Conservation (phyloP, 2,797 vertebrate species). For the Pitangus sulphuratus region DNA sequence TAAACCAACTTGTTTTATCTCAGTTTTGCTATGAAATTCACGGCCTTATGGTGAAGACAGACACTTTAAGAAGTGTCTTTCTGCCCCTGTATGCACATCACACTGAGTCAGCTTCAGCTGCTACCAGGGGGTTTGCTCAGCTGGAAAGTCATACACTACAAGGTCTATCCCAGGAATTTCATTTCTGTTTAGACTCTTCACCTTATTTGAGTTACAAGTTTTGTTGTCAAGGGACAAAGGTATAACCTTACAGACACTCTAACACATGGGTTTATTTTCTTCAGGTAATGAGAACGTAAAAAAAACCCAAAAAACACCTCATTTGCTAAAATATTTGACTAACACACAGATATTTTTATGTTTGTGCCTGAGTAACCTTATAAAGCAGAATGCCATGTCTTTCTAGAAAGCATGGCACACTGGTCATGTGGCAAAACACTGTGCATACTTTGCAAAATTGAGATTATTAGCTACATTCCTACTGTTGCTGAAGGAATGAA, state of each 20-base stretch:
- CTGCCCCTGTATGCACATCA: neutral
- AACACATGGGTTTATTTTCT: neutral
- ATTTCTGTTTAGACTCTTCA: neutral
- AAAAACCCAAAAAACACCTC: neutral
- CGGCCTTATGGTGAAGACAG: neutral
- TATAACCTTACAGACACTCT: neutral
- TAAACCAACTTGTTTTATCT: neutral
- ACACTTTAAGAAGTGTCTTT: neutral
- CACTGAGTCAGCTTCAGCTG: neutral
- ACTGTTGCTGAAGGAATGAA: neutral
- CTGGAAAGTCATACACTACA: neutral
- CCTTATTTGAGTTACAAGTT: neutral
- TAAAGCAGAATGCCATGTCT: neutral
- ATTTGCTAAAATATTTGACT: neutral
- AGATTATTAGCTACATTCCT: neutral
- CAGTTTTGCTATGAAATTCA: neutral
- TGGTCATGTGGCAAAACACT: neutral
- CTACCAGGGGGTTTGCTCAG: neutral
- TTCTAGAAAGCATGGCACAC: neutral
- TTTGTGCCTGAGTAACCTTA: neutral
- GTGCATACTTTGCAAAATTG: neutral
- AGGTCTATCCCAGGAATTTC: neutral
- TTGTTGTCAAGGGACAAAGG: neutral
- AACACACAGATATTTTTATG: fast-evolving
- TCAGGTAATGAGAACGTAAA: neutral